Base-by-base conservation (phyloP, 2,888 invertebrate genomes). In the Gandaritis pyraliata region DNA sequence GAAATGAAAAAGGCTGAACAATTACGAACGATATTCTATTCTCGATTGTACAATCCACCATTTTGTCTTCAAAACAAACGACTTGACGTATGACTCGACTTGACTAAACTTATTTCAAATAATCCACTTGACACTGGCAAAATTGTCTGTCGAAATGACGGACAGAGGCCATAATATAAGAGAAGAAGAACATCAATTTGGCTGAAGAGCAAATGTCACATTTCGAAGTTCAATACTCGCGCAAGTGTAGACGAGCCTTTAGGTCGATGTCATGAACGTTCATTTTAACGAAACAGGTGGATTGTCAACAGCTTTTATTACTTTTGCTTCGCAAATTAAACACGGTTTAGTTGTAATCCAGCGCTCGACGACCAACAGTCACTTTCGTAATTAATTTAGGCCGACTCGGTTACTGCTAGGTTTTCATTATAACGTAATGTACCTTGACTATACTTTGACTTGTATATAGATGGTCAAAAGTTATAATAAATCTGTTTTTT, bases 271-370 rank as follows among this genome's bases (percentile, higher is more conserved):
- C 47, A 46, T 50, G 51, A 53, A 64, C 55, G 60, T 65, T 56
- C 18, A 64, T 60, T 63, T 58, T 45, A 47, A 54, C 54, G 45
- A 60, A 66, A 43, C 64, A 64, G 61, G 61, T 65, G 61, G 50
- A 65, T 64, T 67, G 64, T 64, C 64, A 65, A 64, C 63, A 67
- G 58, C 64, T 67, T 64, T 64, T 58, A 64, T 65, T 64, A 65
- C 46, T 50, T 58, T 58, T 52, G 65, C 58, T 61, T 65, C 43
- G 49, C 53, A 56, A 65, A 69, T 66, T 65, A 65, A 63, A 63
- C 56, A 41, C 61, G 57, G 36, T 57, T 64, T 65, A 30, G 48
- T 64, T 64, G 49, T 61, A 64, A 66, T 63, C 58, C 54, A 59
- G 54, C 16, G 58, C 53, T 47, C 39, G 29, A 12, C 29, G 63